Base-by-base conservation (phyloP, 30 jellyfish, hydroid and myxozoan genomes). In the Rhopilema esculentum region DNA sequence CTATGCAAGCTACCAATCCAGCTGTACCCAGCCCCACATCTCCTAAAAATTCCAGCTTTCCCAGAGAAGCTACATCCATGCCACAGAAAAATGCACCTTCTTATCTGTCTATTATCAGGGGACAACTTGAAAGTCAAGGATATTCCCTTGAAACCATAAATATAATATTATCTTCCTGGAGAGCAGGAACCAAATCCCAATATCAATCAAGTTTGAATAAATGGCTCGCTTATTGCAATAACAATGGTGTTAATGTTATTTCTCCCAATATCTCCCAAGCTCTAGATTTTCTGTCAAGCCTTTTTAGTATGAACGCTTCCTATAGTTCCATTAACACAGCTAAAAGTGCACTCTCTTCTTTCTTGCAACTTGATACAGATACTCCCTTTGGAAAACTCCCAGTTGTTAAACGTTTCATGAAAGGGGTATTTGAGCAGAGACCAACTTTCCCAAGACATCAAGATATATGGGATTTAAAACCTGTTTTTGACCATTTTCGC, bases 311-410 rank as follows among this genome's bases (percentile, higher is more conserved):
- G 66, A 49, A 24, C 18, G 27, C 33, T n/a, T 84, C 81, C 32
- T 72, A 69, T 53, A 83, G 92, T 69, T 48, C 92, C 26, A 40
- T 83, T 7, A 70, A 83, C 26, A 83, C 92, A 16, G 92, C 87
- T 53, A 68, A 86, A 49, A 23, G 72, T 32, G 87, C 92, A 32
- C 84, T 72, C 27, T 85, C 93, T 8, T 83, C 86, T 50, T 64
- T 85, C 49, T 30, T 72, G 61, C 82, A 25, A 61, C 24, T 53
- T 4, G 30, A 50, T 1, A 61, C 75, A 17, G 88, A 53, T 16
- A 63, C 77, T 18, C 82, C 88, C 27, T 85, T 85, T 85, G 93
- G 93, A 49, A 67, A 70, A 24, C 61, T 65, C 27, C 88, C 87
- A 18, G 16, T 85, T 71, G 93, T 85, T 26, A 74, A n/a, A 53